phyloP scores from a whole-genome alignment of 2,888 invertebrate species.

The Pheosia gnoma region DNA sequence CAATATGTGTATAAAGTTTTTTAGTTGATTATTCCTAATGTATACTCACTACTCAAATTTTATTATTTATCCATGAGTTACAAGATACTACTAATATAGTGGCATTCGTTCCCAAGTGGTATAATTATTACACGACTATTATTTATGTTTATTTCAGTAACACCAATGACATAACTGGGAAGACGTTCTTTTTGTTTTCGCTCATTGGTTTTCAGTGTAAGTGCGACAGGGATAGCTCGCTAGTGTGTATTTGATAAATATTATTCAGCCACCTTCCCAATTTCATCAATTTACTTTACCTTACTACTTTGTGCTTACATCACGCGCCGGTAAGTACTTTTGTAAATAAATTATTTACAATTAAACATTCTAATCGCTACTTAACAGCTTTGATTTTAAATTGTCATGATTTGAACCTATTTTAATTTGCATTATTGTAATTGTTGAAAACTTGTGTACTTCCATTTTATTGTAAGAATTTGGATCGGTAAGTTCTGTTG shows the following conservation, averaged over 20 bases:
- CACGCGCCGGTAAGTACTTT: slow-evolving; percentile 13
- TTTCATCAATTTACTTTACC: neutral
- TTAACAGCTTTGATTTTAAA: neutral
- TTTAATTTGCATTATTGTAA: neutral
- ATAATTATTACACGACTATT: no score
- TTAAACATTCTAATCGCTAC: neutral
- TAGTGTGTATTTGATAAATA: neutral
- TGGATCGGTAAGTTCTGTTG: slow-evolving; percentile 1
- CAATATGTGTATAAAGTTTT: no score
- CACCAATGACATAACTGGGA: no score
- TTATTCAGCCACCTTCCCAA: neutral
- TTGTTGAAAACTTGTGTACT: neutral
- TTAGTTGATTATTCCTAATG: no score
- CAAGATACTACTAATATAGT: no score
- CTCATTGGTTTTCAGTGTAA: neutral
- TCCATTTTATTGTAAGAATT: neutral
- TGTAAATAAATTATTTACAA: slow-evolving; percentile 4
- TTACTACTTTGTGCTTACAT: slow-evolving; percentile 15
- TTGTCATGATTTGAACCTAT: neutral
- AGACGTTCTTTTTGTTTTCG: no score
- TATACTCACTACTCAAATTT: no score
- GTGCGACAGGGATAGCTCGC: neutral
- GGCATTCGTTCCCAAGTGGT: no score
- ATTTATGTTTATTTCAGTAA: no score
- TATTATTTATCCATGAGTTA: no score